Conservation (phyloP, 1,140 invertebrate species). For the Tachypleus tridentatus region DNA sequence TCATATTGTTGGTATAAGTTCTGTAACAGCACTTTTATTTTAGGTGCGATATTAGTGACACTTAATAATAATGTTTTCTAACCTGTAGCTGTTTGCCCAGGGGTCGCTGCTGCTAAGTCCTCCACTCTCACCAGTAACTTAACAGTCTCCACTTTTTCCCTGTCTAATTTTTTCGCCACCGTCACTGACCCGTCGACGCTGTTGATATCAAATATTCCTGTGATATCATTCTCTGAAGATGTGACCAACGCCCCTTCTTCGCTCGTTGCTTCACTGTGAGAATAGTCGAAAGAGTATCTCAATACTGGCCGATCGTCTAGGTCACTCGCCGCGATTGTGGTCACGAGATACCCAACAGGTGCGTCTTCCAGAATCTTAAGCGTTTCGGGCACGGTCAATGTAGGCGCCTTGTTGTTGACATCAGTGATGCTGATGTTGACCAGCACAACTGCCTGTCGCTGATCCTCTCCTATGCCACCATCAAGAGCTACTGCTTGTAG, state of each 20-base stretch:
- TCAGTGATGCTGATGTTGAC: conserved; percentile 78
- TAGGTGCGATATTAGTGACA: too few relatives aligned
- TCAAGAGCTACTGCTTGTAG: conserved; percentile 58
- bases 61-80: conserved; percentile 14
- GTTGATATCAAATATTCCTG: conserved; percentile 57
- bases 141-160: conserved; percentile 70
- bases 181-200: conserved; percentile 57
- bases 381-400: conserved; percentile 37
- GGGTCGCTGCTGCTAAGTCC: conserved; percentile 65
- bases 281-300: conserved; percentile 47
- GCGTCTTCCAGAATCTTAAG: conserved; percentile 61
- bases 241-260: conserved; percentile 46
- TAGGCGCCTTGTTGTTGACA: conserved; percentile 79
- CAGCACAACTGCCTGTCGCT: conserved; percentile 40
- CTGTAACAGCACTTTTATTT: too few relatives aligned
- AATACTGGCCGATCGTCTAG: conserved; percentile 61
- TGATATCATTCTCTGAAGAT: conserved; percentile 29
- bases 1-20: too few relatives aligned
- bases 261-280: conserved; percentile 45
- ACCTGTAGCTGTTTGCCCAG: conserved; percentile 56
- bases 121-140: conserved; percentile 62
- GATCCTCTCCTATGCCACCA: conserved; percentile 67
- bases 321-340: conserved; percentile 56
- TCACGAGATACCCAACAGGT: conserved; percentile 39
- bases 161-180: conserved; percentile 52